Evolutionary conservation across 2,797 vertebrate species (phyloP).

Genomic region (Novumbra hubbsi): DNA sequence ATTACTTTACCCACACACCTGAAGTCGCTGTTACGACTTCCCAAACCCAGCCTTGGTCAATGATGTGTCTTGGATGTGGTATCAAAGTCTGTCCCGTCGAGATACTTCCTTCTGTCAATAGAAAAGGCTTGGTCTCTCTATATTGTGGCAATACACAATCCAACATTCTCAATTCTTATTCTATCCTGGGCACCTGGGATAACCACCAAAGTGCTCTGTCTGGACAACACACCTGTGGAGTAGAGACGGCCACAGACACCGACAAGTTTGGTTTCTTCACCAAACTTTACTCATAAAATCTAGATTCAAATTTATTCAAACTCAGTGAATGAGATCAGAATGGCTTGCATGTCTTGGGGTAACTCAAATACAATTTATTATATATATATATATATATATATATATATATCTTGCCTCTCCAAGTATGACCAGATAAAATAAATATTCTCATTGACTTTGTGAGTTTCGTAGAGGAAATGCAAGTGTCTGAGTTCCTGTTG

Average conservation of each 20-base stretch:
- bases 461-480: too few species aligned
- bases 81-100: not conserved
- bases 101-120: not conserved
- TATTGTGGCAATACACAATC: not conserved
- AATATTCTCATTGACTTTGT: not conserved
- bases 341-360: not conserved
- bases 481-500: too few species aligned
- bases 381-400: too few species aligned
- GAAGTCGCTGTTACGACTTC: not conserved
- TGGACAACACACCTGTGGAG: not conserved
- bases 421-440: not conserved
- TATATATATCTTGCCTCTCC: too few species aligned
- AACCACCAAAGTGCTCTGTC: conserved; percentile 1
- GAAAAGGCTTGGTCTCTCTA: not conserved
- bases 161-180: conserved; percentile 10
- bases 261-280: not conserved
- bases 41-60: not conserved
- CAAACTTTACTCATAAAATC: not conserved
- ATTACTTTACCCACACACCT: too few species aligned
- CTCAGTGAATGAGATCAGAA: not conserved
- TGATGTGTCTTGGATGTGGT: not conserved
- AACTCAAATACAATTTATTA: too few species aligned
- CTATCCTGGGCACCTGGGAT: not conserved
- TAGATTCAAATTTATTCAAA: not conserved
- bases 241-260: not conserved